These are phyloP conservation scores for Coregonus ussuriensis DNA, from an alignment of 2,797 vertebrate species.

Conservation along the genomic window DNA sequence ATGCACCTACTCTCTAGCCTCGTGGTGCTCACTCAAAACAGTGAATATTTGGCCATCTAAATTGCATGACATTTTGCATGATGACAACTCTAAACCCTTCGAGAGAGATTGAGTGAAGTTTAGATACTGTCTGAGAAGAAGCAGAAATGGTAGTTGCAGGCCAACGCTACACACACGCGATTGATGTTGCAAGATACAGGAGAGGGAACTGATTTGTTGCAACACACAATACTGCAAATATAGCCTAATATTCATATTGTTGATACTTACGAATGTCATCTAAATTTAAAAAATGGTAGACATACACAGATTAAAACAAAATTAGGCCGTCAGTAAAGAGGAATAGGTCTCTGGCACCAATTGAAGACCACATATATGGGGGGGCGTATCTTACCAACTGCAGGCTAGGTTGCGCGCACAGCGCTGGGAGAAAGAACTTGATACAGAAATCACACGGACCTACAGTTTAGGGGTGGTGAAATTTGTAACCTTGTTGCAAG, in stretches of 20 bases:
- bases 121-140: too few species aligned
- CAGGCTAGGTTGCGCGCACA: slow-evolving; percentile 56
- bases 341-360: slow-evolving; percentile 51
- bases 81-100: too few species aligned
- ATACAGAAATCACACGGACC: slow-evolving; percentile 76
- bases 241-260: background rate
- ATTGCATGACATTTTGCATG: too few species aligned
- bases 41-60: too few species aligned
- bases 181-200: background rate
- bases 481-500: slow-evolving; percentile 74
- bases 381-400: slow-evolving; percentile 43
- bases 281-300: slow-evolving; percentile 24
- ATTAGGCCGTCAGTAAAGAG: slow-evolving; percentile 35
- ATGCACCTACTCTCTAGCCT: too few species aligned
- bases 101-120: too few species aligned
- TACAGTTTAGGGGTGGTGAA: slow-evolving; percentile 72
- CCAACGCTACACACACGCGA: too few species aligned
- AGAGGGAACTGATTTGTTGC: slow-evolving; percentile 1
- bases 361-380: slow-evolving; percentile 20
- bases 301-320: slow-evolving; percentile 38
- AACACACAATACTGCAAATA: background rate
- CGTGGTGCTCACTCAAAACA: too few species aligned
- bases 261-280: too few species aligned
- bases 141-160: too few species aligned
- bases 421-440: slow-evolving; percentile 65